phyloP scores from a whole-genome alignment of 1,140 invertebrate genomes.

The Limonius californicus region DNA sequence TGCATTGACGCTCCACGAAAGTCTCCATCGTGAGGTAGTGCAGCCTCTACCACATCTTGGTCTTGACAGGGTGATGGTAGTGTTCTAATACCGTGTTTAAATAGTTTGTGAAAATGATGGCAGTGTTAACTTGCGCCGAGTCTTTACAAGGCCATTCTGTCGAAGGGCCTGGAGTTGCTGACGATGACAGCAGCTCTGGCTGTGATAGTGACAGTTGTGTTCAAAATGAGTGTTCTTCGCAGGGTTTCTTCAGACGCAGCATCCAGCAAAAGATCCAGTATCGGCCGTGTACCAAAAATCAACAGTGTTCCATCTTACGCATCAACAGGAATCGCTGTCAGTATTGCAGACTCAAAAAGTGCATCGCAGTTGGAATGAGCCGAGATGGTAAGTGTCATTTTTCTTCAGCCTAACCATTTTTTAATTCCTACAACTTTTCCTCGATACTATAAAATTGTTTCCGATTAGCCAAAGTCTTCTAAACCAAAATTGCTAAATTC shows the following conservation, averaged over 20 bases:
- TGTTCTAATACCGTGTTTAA: too few relatives aligned
- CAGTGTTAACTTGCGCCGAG: constrained; percentile 42
- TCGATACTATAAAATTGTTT: too few relatives aligned
- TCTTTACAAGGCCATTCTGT: constrained; percentile 24
- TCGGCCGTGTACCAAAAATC: constrained; percentile 94
- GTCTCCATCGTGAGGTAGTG: background rate
- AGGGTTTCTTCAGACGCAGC: constrained; percentile 83
- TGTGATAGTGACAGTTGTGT: constrained; percentile 56
- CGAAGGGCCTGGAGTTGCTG: constrained; percentile 19
- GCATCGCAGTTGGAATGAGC: constrained; percentile 97
- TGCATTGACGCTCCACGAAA: constrained; percentile 32
- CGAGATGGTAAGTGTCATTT: constrained; percentile 93
- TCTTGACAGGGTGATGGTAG: too few relatives aligned
- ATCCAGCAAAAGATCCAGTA: constrained; percentile 99
- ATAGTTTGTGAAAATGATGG: constrained; percentile 38
- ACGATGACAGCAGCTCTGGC: constrained; percentile 46
- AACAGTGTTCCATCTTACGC: constrained; percentile 93
- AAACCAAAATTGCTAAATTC: background rate
- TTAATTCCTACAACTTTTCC: too few relatives aligned
- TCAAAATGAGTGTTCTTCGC: constrained; percentile 58
- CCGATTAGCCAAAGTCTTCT: too few relatives aligned
- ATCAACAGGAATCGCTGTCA: constrained; percentile 97
- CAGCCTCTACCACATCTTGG: too few relatives aligned
- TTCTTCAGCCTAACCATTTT: too few relatives aligned
- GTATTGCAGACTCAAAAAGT: constrained; percentile 96